Percentiles rank a stretch among this genome's conserved stretches.
These are phyloP conservation scores for Halcyon malimbica DNA, from an alignment of 2,113 vertebrate species.

Conservation along the genomic window DNA sequence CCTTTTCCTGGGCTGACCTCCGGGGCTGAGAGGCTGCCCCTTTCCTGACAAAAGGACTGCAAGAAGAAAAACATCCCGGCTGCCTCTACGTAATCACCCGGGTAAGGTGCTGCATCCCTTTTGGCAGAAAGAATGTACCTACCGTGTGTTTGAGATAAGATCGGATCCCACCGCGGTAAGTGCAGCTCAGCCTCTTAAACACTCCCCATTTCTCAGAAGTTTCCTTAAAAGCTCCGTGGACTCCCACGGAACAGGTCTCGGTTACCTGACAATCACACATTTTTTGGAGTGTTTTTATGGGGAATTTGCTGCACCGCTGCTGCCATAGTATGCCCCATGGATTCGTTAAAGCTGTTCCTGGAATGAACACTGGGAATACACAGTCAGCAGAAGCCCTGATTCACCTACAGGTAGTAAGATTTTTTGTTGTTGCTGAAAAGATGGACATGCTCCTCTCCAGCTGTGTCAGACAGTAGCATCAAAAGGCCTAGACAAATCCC, in stretches of 20 bases:
- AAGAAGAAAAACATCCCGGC: neutral
- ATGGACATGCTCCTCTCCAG: neutral
- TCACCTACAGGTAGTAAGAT: neutral
- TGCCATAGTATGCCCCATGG: fast-evolving
- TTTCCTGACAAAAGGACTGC: neutral
- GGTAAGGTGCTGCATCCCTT: neutral
- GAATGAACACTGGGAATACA: neutral
- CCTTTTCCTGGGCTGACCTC: constrained; percentile 18
- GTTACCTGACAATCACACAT: neutral
- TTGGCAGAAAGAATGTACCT: fast-evolving
- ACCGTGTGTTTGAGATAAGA: fast-evolving
- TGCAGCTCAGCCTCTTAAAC: neutral
- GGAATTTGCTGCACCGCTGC: neutral
- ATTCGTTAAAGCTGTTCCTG: neutral
- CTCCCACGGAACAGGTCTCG: neutral
- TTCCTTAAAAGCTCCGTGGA: neutral
- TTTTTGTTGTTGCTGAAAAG: neutral
- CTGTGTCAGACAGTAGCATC: neutral
- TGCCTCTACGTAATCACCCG: fast-evolving
- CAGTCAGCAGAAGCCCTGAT: neutral
- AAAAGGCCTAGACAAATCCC: neutral
- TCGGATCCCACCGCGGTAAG: fast-evolving
- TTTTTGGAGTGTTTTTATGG: too few species aligned
- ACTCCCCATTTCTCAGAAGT: neutral
- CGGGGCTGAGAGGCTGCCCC: neutral